Conservation (phyloP, 1,140 invertebrate species). For the Drosophila insularis region DNA sequence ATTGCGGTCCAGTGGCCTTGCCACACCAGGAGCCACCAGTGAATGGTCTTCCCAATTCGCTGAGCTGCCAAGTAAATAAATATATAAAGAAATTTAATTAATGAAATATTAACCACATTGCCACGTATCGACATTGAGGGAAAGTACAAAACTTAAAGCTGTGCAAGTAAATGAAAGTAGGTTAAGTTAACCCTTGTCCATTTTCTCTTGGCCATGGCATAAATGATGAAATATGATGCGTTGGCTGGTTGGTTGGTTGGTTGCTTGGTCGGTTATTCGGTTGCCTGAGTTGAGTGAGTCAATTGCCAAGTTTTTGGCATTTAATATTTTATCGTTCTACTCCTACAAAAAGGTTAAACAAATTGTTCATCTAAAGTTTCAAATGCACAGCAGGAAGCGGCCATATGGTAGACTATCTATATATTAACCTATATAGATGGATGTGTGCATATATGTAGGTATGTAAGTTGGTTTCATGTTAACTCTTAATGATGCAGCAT, state of each 20-base stretch:
- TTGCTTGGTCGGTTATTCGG: not conserved
- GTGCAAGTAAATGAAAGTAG: conserved; percentile 51
- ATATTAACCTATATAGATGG: too few species aligned
- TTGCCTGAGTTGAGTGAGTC: conserved; percentile 29
- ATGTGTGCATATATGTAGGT: too few species aligned
- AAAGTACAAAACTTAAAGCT: not conserved
- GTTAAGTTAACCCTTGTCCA: conserved; percentile 59
- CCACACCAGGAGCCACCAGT: conserved; percentile 94
- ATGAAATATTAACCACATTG: conserved; percentile 36
- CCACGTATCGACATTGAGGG: not conserved
- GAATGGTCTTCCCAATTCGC: conserved; percentile 91
- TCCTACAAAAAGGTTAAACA: conserved; percentile 37
- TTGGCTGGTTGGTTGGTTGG: conserved; percentile 25
- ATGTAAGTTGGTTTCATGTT: too few species aligned
- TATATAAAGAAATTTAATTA: conserved; percentile 72
- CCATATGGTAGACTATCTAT: not conserved
- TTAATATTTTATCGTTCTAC: conserved; percentile 72
- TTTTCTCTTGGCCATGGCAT: conserved; percentile 39
- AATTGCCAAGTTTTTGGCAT: conserved; percentile 34
- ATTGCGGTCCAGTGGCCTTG: conserved; percentile 87
- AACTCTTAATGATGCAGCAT: too few species aligned
- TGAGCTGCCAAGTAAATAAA: conserved; percentile 85
- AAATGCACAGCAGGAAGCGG: not conserved
- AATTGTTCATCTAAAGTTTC: conserved; percentile 20
- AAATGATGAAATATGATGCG: conserved; percentile 67